Evolutionary conservation across 2,113 vertebrate genomes (phyloP), one percentile per base, ranked within the genome.

Genomic region (Lasiurus cinereus): DNA sequence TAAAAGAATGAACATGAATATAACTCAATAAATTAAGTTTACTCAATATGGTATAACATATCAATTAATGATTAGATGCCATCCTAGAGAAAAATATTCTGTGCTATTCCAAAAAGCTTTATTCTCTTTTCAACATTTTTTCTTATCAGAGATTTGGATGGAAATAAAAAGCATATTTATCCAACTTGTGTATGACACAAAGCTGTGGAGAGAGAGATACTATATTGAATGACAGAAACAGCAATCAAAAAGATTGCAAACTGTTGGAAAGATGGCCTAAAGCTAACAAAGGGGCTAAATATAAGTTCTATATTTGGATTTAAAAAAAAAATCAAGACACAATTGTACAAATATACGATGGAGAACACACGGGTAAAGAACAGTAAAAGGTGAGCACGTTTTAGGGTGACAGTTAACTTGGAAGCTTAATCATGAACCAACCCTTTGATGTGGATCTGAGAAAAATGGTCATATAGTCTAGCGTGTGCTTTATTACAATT

Each of bases 391-490:
- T 96, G 80, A 83, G 64, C 3, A 48, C 39, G 5, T 96, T 95
- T 95, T 88, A 92, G 62, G 52, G 48, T 85, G 70, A 43, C 24
- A 89, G 59, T 92, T 88, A 94, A 93, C 77, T 52, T 52, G 19
- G 12, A 92, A 73, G 77, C 92, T 93, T 90, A 85, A 95, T 85
- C 90, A 93, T 69, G 62, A 96, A 73, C 50, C 19, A 73, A 43
- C 2, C 24, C 39, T 97, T 97, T 96, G 84, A 96, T 94, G 88
- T 94, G 54, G 54, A 87, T 82, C 62, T 85, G 82, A 95, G 94
- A 78, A 78, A 78, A 93, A 83, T 85, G 33, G 31, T 89, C 69
- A 46, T 82, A 69, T 56, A 86, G 72, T 56, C 31, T 93, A 46
- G 29, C 19, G 74, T 84, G 29, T 31, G 14, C 59, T 92, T 92